Conservation (phyloP, 2,888 invertebrate species). For the Oasisia sp. region DNA sequence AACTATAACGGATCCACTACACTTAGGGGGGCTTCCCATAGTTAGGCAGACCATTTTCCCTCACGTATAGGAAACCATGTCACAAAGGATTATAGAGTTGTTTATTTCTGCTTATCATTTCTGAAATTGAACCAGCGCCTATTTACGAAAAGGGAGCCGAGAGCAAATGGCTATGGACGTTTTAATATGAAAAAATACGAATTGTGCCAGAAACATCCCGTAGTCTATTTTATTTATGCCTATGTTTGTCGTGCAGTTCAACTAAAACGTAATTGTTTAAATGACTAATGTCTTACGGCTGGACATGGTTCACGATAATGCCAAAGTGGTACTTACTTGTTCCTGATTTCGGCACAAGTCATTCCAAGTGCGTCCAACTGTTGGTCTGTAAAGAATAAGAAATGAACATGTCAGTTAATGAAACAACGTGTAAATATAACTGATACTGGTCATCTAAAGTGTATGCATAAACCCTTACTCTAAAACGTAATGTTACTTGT, state of each 20-base stretch:
- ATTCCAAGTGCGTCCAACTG: slow-evolving; percentile 54
- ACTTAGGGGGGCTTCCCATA: neutral
- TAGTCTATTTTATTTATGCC: neutral
- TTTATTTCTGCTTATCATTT: neutral
- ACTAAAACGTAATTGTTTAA: neutral
- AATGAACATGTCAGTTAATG: neutral
- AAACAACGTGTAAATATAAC: too few relatives aligned
- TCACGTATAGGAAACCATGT: neutral
- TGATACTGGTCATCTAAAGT: too few relatives aligned
- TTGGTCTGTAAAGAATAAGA: slow-evolving; percentile 51
- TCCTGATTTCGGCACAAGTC: slow-evolving; percentile 57
- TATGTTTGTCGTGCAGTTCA: neutral
- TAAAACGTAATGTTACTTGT: neutral
- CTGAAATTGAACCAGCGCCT: neutral
- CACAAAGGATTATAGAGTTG: neutral
- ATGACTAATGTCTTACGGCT: neutral
- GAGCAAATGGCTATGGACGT: neutral
- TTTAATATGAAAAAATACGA: neutral
- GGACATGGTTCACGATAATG: neutral
- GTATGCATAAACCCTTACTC: neutral
- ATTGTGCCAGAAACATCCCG: neutral
- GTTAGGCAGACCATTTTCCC: neutral
- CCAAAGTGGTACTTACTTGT: slow-evolving; percentile 47
- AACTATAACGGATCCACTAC: neutral
- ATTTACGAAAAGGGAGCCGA: neutral